Evolutionary conservation across 2,797 vertebrate genomes (phyloP), one percentile per base, ranked within the genome.

Genomic region (Pseudochirops cupreus): DNA sequence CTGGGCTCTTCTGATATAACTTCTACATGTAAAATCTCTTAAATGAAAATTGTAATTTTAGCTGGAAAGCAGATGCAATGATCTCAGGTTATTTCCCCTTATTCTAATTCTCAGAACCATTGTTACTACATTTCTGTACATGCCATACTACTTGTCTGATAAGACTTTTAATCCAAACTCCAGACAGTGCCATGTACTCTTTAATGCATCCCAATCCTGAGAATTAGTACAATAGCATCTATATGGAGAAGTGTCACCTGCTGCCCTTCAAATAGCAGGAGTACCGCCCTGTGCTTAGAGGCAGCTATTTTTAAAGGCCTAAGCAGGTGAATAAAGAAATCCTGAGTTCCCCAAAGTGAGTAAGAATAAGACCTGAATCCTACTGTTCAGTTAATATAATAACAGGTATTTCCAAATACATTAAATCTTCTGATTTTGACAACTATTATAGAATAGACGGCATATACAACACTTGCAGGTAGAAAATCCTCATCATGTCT

Each of bases 21-120:
- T 92, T 97, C 97, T 97, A 96, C 97, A 89, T 97, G 96, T 96
- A 95, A 94, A 2, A 39, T 91, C 93, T 62, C 95, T 91, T 21
- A 94, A 90, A 57, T 58, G 33, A 96, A 91, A 94, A 90, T 9
- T 94, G 82, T 26, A 18, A 91, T 92, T 95, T 93, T 29, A 93
- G 89, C 82, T 93, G 31, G 31, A 54, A 96, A 67, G 59, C 74
- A 57, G 93, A 92, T 94, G 74, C 33, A 92, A 87, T 46, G 13
- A 91, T 28, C 28, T 82, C 56, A 56, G 59, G 46, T 93, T 18
- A 11, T 91, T 92, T 50, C 87, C 58, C 5, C 46, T 28, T 89
- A 39, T 58, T 62, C 26, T 10, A 91, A 67, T 91, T 26, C 92
- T 59, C 46, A 59, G 55, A 31, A 90, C 89, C 93, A n/a, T 62